Conservation (phyloP, 1,140 invertebrate species). For the Ips nitidus region DNA sequence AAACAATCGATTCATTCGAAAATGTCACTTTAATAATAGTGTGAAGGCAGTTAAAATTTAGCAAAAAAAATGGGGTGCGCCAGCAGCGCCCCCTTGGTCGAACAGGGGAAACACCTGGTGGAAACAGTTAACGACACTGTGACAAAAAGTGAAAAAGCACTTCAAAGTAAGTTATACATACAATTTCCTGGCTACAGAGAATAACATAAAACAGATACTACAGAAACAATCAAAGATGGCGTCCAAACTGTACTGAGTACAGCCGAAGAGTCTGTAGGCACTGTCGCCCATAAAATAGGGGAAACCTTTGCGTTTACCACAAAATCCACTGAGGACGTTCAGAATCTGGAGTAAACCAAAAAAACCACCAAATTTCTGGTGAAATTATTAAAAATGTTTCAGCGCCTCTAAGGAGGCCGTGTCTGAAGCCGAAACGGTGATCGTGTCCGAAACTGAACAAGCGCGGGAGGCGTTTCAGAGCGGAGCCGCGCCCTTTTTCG, state of each 20-base stretch:
- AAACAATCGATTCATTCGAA: neutral
- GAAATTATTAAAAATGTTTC: neutral
- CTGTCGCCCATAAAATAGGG: conserved; percentile 42
- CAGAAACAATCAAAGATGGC: conserved; percentile 46
- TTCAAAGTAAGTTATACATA: conserved; percentile 42
- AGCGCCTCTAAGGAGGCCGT: conserved; percentile 41
- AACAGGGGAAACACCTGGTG: conserved; percentile 47
- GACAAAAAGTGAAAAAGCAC: conserved; percentile 43
- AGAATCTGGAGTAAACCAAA: conserved; percentile 7
- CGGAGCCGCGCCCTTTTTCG: conserved; percentile 34
- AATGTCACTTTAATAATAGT: conserved; percentile 1
- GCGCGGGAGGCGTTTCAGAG: conserved; percentile 40
- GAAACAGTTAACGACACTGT: conserved; percentile 46
- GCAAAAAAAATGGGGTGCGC: conserved; percentile 47
- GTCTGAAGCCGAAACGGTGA: conserved; percentile 49
- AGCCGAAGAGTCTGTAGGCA: conserved; percentile 44
- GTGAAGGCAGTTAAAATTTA: neutral
- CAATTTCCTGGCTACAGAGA: conserved; percentile 42
- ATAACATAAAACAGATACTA: conserved; percentile 45
- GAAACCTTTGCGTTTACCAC: conserved; percentile 35
- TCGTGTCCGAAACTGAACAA: conserved; percentile 48
- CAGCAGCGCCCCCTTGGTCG: conserved; percentile 49
- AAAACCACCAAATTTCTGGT: neutral
- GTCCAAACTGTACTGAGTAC: conserved; percentile 44
- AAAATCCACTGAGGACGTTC: neutral